Evolutionary conservation across 1,140 invertebrate genomes (phyloP).

Genomic region (Zaprionus gabonicus): DNA sequence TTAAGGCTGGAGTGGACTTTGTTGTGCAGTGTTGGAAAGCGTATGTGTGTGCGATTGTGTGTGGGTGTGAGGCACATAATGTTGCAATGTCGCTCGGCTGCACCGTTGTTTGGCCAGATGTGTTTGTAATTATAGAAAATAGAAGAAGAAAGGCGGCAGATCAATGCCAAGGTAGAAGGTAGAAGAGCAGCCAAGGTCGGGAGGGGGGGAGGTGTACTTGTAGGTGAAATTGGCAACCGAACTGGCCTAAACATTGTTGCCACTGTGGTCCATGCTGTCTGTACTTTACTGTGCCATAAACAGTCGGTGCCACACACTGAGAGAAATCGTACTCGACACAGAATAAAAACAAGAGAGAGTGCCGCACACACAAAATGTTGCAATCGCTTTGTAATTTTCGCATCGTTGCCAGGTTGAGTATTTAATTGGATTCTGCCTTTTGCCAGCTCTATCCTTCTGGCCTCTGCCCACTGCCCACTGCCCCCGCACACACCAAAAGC

Average conservation of each 20-base stretch:
- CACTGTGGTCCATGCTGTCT: constrained; percentile 13
- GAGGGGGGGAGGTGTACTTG: too few relatives aligned
- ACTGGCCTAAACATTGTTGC: constrained; percentile 16
- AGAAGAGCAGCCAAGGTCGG: neutral
- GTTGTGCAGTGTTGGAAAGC: constrained; percentile 21
- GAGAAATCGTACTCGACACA: neutral
- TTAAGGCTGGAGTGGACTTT: constrained; percentile 23
- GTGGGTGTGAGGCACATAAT: neutral
- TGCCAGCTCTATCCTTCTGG: neutral
- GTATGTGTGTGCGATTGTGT: neutral
- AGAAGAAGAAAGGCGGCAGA: constrained; percentile 5
- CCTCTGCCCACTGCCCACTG: neutral
- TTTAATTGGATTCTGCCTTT: constrained; percentile 53
- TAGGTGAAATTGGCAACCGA: neutral
- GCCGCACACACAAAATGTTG: constrained; percentile 32
- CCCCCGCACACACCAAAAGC: neutral
- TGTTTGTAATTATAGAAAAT: constrained; percentile 39
- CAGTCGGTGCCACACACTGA: constrained; percentile 3
- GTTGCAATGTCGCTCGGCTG: neutral
- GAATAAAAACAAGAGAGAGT: constrained; percentile 26
- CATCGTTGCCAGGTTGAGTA: constrained; percentile 33
- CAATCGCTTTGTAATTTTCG: constrained; percentile 44
- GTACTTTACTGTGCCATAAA: constrained; percentile 15
- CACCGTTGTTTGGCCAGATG: neutral
- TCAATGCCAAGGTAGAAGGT: constrained; percentile 18